phyloP scores from a whole-genome alignment of 92 coral and sea anemone species.

The Actinernus sp. region DNA sequence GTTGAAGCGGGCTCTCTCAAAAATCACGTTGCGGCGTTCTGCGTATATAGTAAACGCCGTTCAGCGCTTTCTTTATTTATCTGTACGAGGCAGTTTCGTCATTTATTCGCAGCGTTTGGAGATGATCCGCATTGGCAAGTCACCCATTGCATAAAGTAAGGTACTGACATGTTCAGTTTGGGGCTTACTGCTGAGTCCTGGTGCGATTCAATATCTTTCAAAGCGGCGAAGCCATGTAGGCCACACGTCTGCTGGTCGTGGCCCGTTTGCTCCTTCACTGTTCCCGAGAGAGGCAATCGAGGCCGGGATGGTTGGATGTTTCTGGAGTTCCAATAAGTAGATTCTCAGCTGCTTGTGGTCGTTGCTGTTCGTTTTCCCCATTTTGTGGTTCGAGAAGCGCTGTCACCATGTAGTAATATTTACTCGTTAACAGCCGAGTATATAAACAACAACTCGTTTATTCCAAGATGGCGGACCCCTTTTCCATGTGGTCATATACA shows the following conservation, averaged over 20 bases:
- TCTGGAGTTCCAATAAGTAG: no score
- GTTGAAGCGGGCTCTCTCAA: constrained; percentile 51
- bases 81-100: constrained; percentile 59
- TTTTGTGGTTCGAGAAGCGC: no score
- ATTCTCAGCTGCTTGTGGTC: no score
- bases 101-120: constrained; percentile 52
- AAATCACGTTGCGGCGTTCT: constrained; percentile 37
- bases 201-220: constrained; percentile 51
- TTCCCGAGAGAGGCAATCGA: constrained; percentile 43
- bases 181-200: constrained; percentile 56
- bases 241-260: constrained; percentile 56
- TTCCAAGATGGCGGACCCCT: no score
- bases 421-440: no score
- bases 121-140: constrained; percentile 65
- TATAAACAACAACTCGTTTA: no score
- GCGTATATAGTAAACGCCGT: constrained; percentile 41
- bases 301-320: no score
- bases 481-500: no score
- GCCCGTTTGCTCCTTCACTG: constrained; percentile 23
- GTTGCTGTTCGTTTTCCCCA: no score
- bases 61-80: constrained; percentile 45
- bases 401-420: no score
- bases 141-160: constrained; percentile 70
- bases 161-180: constrained; percentile 67
- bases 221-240: constrained; percentile 76